A percentile compares a stretch with the other conserved stretches of the same genome.
phyloP scores from a whole-genome alignment of 1,140 invertebrate genomes.

The Leptestheria dahalacensis region DNA sequence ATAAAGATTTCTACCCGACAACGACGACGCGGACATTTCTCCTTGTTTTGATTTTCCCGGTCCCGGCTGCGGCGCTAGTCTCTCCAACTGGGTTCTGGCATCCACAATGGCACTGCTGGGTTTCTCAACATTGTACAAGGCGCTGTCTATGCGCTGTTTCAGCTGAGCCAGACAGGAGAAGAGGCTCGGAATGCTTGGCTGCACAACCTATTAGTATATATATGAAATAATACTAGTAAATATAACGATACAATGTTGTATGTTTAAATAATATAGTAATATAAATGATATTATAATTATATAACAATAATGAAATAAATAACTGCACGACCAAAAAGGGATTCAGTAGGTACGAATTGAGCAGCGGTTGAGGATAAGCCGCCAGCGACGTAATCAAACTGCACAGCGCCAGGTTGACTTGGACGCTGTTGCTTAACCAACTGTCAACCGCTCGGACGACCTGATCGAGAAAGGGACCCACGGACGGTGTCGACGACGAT shows the following conservation, averaged over 20 bases:
- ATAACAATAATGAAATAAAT: constrained; percentile 36
- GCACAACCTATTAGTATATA: no score
- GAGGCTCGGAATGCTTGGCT: constrained; percentile 8
- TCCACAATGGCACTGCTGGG: neutral
- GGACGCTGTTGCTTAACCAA: constrained; percentile 69
- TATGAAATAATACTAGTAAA: neutral
- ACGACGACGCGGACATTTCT: neutral
- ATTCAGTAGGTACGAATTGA: constrained; percentile 74
- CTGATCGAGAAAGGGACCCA: constrained; percentile 68
- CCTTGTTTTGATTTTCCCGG: neutral
- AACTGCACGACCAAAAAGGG: constrained; percentile 41
- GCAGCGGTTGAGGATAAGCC: constrained; percentile 69
- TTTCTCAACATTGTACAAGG: constrained; percentile 2
- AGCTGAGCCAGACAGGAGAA: neutral
- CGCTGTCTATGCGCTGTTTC: constrained; percentile 14
- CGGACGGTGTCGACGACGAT: neutral
- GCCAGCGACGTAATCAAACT: constrained; percentile 71
- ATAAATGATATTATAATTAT: no score
- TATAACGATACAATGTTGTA: no score
- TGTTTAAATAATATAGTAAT: no score
- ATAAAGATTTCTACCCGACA: neutral
- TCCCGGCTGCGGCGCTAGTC: neutral
- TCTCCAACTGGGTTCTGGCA: neutral
- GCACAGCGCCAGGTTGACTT: constrained; percentile 75
- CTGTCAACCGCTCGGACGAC: constrained; percentile 67